Evolutionary conservation across 2,113 vertebrate genomes (phyloP).

Genomic region (Brienomyrus longianalis): DNA sequence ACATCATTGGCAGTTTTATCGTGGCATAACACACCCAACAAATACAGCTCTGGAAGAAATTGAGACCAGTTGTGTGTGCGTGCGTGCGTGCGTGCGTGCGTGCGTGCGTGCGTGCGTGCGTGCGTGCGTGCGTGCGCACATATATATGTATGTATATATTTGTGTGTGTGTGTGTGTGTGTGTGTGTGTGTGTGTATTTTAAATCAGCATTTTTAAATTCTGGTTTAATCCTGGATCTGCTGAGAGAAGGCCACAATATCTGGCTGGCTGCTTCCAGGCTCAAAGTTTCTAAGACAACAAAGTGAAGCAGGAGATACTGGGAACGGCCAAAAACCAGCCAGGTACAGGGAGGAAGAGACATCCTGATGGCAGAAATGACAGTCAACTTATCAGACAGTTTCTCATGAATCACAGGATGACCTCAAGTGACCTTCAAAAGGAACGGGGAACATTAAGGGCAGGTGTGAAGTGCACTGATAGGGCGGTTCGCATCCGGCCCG

Average conservation of each 20-base stretch:
- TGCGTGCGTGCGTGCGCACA: too few species aligned
- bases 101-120: too few species aligned
- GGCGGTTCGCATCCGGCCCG: not conserved
- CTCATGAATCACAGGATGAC: not conserved
- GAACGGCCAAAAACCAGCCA: not conserved
- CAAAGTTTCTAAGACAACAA: not conserved
- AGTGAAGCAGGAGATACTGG: not conserved
- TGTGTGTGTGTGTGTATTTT: too few species aligned
- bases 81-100: too few species aligned
- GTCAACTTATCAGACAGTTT: not conserved
- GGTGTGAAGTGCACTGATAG: not conserved
- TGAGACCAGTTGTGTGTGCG: too few species aligned
- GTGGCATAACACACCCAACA: not conserved
- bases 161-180: too few species aligned
- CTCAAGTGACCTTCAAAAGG: not conserved
- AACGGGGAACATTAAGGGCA: not conserved
- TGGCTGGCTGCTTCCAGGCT: not conserved
- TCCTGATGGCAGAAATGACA: not conserved
- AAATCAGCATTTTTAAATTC: not conserved
- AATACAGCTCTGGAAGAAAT: not conserved
- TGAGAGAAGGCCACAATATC: not conserved
- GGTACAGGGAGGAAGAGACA: too few species aligned
- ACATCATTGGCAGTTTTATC: not conserved
- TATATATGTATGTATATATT: too few species aligned
- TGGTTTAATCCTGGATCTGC: not conserved